Base-by-base conservation (phyloP, 2,888 invertebrate species). In the Morpho helenor region DNA sequence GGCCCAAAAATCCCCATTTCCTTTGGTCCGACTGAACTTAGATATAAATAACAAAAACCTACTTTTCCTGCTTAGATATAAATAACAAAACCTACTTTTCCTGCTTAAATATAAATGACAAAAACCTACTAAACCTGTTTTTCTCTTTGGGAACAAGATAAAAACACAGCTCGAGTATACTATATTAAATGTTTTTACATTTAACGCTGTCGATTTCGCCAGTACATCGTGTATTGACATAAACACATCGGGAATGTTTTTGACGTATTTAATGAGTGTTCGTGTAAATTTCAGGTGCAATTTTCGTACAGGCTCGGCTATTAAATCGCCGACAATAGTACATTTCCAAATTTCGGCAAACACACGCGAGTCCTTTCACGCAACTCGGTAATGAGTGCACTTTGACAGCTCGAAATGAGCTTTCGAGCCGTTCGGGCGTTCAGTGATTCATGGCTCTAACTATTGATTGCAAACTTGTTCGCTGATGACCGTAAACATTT, bases 341-440 rank as follows among this genome's bases (percentile, higher is more conserved):
- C 51, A 45, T 52, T 59, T 52, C 49, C 47, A 60, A 61, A 58
- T 47, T 60, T 59, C 52, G 51, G 49, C 53, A 47, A 59, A 57
- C 53, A 61, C 63, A 63, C 63, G 63, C 63, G 56, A 63, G 52
- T 58, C 46, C 57, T 45, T 61, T 56, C 61, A 62, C 61, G 62
- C 62, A 55, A 59, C 42, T 60, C 41, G 47, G 63, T 65, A 66
- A 66, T 66, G 61, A 59, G 50, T 60, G 57, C 52, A 50, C 50
- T 62, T 62, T 64, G 66, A 64, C 66, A 62, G 64, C 53, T 59
- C 62, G 62, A 61, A 64, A 66, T 61, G 59, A 59, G 60, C 59
- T 66, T 59, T 56, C 52, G 53, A 59, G 58, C 57, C 60, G 57
- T 49, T 49, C 50, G 49, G 55, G 23, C 9, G 42, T 46, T 46